Evolutionary conservation across 2,888 invertebrate genomes (phyloP), one percentile per base, ranked within the genome.

Genomic region (Leptarthrus brevirostris): DNA sequence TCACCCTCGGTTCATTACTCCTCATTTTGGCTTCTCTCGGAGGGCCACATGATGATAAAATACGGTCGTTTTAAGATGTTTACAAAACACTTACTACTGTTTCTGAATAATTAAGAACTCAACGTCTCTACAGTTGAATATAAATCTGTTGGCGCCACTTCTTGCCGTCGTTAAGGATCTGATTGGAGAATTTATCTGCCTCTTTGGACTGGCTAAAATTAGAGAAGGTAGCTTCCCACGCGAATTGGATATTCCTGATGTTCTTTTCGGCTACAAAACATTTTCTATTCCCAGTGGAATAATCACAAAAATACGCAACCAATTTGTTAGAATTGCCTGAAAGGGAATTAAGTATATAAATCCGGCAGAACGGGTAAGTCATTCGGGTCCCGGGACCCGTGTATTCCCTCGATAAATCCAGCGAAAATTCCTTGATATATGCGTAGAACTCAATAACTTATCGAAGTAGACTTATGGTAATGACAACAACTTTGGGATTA

Each of bases 251-350:
- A 8, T 8, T 30, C 30, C 4, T 8, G 5, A 30, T 30, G 8
- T 30, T 30, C 30, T 30, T 8, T 30, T 30, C 5, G 30, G 8
- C 30, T 56, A 16, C 1, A 30, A 56, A 26, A 56, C n/a, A 0
- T 56, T 56, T 56, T 56, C 24, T 30, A 56, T 30, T 56, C 58
- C 34, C 58, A 34, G 36, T 58, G 58, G 58, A 16, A 20, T 58
- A 58, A 58, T 58, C 58, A 58, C 18, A 4, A n/a, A 20, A 58
- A 36, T 58, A 20, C 58, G 58, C 10, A 20, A 36, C 36, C 36
- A 58, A 36, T 58, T 58, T 36, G 10, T 8, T 40, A 1, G 18
- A 36, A 58, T 36, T 58, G 58, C 58, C 36, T 58, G 36, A 36
- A n/a, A 16, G 58, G 36, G 36, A 36, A 58, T 58, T 36, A n/a